Evolutionary conservation across 2,888 invertebrate genomes (phyloP).

Genomic region (Eupithecia subumbrata): DNA sequence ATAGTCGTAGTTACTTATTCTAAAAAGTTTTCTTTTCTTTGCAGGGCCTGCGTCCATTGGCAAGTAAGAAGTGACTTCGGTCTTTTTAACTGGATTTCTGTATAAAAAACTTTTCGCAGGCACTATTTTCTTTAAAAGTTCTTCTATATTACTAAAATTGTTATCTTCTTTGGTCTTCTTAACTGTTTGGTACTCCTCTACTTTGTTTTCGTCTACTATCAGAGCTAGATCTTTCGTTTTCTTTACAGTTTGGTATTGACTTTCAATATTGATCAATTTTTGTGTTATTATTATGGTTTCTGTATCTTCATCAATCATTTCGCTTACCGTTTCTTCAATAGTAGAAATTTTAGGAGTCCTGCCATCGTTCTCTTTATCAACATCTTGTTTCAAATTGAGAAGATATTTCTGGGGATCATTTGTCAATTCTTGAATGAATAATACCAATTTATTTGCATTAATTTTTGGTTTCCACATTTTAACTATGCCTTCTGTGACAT

Average conservation of each 20-base stretch:
- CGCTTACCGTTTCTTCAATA: slow-evolving; percentile 9
- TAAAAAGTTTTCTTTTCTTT: slow-evolving; percentile 67
- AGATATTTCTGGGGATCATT: slow-evolving; percentile 63
- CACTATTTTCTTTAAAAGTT: slow-evolving; percentile 69
- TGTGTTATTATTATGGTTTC: slow-evolving; percentile 17
- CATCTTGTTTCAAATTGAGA: slow-evolving; percentile 5
- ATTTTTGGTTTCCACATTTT: slow-evolving; percentile 72
- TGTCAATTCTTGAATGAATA: slow-evolving; percentile 67
- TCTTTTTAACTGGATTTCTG: slow-evolving; percentile 65
- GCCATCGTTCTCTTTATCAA: neutral
- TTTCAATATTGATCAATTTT: slow-evolving; percentile 49
- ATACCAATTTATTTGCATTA: slow-evolving; percentile 68
- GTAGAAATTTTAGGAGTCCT: neutral
- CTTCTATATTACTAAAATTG: slow-evolving; percentile 66
- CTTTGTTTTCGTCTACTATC: neutral
- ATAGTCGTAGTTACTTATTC: slow-evolving; percentile 75
- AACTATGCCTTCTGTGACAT: slow-evolving; percentile 71
- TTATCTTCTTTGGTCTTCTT: slow-evolving; percentile 52
- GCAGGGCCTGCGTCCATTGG: slow-evolving; percentile 70
- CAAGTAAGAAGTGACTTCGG: slow-evolving; percentile 68
- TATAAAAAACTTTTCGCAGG: slow-evolving; percentile 79
- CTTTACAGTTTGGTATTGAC: slow-evolving; percentile 74
- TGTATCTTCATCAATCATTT: slow-evolving; percentile 44
- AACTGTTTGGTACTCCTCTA: slow-evolving; percentile 69
- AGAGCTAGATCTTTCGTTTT: slow-evolving; percentile 21